phyloP scores from a whole-genome alignment of 1,140 invertebrate species.

The Goniozus legneri region DNA sequence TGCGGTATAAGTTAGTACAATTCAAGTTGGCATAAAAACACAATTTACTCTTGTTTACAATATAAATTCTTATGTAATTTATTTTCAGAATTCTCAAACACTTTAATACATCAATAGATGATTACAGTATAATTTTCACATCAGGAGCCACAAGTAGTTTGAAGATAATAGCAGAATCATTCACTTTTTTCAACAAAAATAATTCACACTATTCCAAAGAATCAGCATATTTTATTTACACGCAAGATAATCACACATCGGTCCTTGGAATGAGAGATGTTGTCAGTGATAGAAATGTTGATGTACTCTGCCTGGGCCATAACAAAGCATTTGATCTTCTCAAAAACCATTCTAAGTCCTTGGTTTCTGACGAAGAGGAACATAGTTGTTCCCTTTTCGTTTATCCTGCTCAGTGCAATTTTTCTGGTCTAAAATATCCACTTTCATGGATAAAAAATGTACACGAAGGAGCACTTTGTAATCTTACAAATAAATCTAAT shows the following conservation, averaged over 20 bases:
- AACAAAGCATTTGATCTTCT: constrained; percentile 53
- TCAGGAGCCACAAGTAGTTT: constrained; percentile 81
- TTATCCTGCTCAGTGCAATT: constrained; percentile 92
- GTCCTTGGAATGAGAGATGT: constrained; percentile 86
- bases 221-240: constrained; percentile 71
- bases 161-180: constrained; percentile 81
- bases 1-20: constrained; percentile 68
- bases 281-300: constrained; percentile 48
- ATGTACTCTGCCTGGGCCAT: constrained; percentile 56
- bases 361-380: constrained; percentile 12
- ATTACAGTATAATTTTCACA: constrained; percentile 89
- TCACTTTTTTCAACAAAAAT: constrained; percentile 61
- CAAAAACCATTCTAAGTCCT: constrained; percentile 15
- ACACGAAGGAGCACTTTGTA: constrained; percentile 61
- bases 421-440: constrained; percentile 87
- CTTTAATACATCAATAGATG: constrained; percentile 76
- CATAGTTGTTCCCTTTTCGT: constrained; percentile 70
- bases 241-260: constrained; percentile 92
- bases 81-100: constrained; percentile 71
- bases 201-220: constrained; percentile 23
- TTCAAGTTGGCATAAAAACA: neutral
- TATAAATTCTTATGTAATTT: constrained; percentile 5
- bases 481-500: constrained; percentile 31
- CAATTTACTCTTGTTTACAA: neutral
- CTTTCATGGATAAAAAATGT: constrained; percentile 68